Base-by-base conservation (phyloP, 2,888 invertebrate genomes). In the Eupithecia abbreviata region DNA sequence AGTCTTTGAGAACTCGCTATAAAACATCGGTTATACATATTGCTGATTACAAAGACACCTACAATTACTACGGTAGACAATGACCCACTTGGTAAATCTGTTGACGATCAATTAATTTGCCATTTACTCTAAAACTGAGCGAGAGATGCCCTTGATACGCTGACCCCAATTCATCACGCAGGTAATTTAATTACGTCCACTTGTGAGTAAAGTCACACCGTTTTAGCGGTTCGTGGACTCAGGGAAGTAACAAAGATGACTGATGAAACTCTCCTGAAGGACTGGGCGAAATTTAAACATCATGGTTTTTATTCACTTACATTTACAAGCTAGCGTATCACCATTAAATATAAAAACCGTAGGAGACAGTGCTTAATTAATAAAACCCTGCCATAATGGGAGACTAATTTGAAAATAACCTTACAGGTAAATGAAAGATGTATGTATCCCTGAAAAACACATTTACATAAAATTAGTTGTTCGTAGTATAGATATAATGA, bases 91-190 rank as follows among this genome's bases (percentile, higher is more conserved):
- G 41, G 18, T 49, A 74, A 76, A 78, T 78, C 69, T 78, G 78
- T 73, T 76, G 76, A 78, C 55, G 72, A 76, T 76, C 71, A 76
- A 75, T 76, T 73, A 79, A 69, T 76, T 72, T 76, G 71, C 79
- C 71, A 78, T 78, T 76, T 69, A 68, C 49, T 68, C 45, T 43
- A 76, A 69, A 73, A 69, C 73, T 66, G 51, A 65, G 49, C 70
- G 58, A 71, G 74, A 71, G 72, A 47, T 73, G 82, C 78, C 82
- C 82, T 83, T 82, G 80, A 80, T 80, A 80, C 72, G 72, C 76
- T 81, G 79, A 83, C 83, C 83, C 80, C 81, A 82, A 82, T 83
- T 74, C 80, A 72, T 77, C 72, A 72, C 74, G 41, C 75, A 76
- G 74, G 76, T 83, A 81, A 81, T 82, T 80, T 15, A 83, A 80